Base-by-base conservation (phyloP, 2,797 vertebrate genomes). In the Chiloscyllium punctatum region DNA sequence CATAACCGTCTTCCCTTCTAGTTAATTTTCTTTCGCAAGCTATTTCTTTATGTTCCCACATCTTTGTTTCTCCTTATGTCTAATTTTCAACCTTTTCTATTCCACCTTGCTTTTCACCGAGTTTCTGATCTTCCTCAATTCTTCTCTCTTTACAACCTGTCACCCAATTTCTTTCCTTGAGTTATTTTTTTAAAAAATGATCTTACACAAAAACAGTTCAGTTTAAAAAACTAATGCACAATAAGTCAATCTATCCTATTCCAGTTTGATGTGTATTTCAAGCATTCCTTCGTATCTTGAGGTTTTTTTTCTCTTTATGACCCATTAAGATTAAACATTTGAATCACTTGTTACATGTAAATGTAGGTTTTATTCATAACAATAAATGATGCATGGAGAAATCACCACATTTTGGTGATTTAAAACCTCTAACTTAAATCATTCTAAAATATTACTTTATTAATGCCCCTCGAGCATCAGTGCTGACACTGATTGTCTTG, bases 61-160 rank as follows among this genome's bases (percentile, higher is more conserved):
- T 84, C 48, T 42, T 92, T 92, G 66, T 23, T 92, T 69, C 51
- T 68, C 90, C 37, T 92, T 68, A 86, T 96, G 87, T 69, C 96
- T 96, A 96, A 96, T 95, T 96, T 90, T 96, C 51, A 95, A 96
- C 96, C 95, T 95, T 96, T 62, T 62, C 95, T 92, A 37, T 96
- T 96, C 95, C 2, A 94, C 94, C 96, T 69, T 96, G 66, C 0
- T 96, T 96, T 96, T 11, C 51, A 57, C 96, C 18, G 92, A 92
- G 79, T 13, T 94, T 8, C 15, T 0, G 90, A 23, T 95, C 79
- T 95, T 79, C 2, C 57, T 57, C 86, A 33, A 51, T 18, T 25
- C 4, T 66, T 23, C 7, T 21, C 37, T 27, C 4, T n/a, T 42
- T 53, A 18, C 13, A 11, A 48, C 4, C 30, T 16, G 13, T 72